Percentiles rank a stretch among this genome's conserved stretches.
Conservation (phyloP, 2,888 invertebrate genomes). For the Caenorhabditis sulstoni region DNA sequence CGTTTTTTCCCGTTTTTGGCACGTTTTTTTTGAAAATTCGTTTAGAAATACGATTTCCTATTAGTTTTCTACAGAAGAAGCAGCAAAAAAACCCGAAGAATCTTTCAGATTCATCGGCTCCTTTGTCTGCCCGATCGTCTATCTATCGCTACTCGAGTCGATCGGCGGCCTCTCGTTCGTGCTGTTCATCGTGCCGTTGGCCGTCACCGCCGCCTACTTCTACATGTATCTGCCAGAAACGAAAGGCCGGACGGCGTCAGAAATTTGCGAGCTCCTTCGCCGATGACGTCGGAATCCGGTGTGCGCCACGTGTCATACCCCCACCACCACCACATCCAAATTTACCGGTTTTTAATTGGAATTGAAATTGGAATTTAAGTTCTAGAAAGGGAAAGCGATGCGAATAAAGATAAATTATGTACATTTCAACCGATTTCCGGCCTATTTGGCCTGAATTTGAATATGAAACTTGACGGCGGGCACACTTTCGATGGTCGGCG, state of each 20-base stretch:
- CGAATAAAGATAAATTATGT: slow-evolving; percentile 19
- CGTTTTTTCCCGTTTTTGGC: too few species aligned
- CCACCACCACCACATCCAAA: not conserved
- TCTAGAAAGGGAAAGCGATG: too few species aligned
- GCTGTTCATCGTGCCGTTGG: slow-evolving; percentile 71
- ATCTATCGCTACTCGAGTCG: slow-evolving; percentile 64
- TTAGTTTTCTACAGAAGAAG: too few species aligned
- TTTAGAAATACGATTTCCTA: too few species aligned
- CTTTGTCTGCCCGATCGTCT: slow-evolving; percentile 73
- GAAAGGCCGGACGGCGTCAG: slow-evolving; percentile 55
- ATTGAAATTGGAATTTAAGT: too few species aligned
- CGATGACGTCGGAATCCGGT: slow-evolving; percentile 5
- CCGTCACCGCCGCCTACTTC: slow-evolving; percentile 66
- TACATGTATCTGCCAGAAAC: slow-evolving; percentile 66
- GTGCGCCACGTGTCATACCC: slow-evolving; percentile 19
- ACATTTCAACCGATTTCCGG: not conserved
- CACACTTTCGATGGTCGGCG: slow-evolving; percentile 84
- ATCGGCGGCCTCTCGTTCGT: slow-evolving; percentile 71
- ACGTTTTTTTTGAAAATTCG: too few species aligned
- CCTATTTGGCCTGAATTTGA: slow-evolving; percentile 69
- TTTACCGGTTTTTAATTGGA: slow-evolving; percentile 13
- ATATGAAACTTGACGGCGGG: slow-evolving; percentile 80
- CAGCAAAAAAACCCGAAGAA: too few species aligned
- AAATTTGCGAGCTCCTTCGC: slow-evolving; percentile 51
- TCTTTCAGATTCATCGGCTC: slow-evolving; percentile 70